Conservation (phyloP, 2,797 vertebrate species). For the Trematomus bernacchii region DNA sequence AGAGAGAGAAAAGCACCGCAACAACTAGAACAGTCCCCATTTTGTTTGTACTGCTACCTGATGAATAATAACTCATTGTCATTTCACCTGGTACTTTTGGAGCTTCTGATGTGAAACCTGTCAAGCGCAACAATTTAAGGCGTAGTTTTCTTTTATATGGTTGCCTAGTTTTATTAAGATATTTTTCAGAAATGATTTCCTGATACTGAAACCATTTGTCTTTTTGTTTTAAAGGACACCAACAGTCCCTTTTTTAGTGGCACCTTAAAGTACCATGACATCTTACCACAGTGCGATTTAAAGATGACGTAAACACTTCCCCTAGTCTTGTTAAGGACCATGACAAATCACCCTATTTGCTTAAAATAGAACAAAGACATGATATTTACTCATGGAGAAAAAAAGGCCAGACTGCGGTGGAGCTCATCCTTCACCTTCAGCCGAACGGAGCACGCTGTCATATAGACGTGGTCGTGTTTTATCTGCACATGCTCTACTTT, state of each 20-base stretch:
- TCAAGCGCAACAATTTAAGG: neutral
- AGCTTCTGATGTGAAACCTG: neutral
- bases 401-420: neutral
- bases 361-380: neutral
- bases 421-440: neutral
- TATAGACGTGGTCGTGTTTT: no score
- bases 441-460: no score
- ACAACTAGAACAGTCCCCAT: neutral
- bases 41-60: neutral
- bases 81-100: neutral
- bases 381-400: neutral
- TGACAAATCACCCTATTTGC: neutral
- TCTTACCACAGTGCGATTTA: no score
- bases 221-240: neutral
- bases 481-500: neutral
- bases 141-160: neutral
- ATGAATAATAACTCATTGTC: no score
- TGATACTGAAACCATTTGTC: no score
- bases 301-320: neutral
- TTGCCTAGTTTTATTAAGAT: neutral
- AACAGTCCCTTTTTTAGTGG: neutral
- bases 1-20: conserved; percentile 44
- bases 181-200: neutral
- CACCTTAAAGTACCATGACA: neutral
- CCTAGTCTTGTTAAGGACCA: neutral